A percentile compares a stretch with the other conserved stretches of the same genome.
phyloP scores from a whole-genome alignment of 2,113 vertebrate genomes.

The Zingel zingel region DNA sequence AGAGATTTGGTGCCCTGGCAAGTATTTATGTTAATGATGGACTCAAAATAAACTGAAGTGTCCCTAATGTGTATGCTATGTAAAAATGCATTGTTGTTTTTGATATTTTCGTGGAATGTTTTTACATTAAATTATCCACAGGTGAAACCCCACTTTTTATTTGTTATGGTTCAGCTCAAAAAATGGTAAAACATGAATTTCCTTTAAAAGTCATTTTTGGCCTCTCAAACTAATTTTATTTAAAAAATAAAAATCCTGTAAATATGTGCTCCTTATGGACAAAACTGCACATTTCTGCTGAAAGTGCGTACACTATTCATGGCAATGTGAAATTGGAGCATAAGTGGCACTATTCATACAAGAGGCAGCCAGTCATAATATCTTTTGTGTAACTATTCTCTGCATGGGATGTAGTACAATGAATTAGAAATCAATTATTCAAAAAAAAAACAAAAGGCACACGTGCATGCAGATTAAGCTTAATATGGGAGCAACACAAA shows the following conservation, averaged over 20 bases:
- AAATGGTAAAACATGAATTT: neutral
- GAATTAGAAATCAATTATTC: neutral
- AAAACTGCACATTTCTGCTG: conserved; percentile 2
- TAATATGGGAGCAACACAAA: neutral
- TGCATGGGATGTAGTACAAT: no score
- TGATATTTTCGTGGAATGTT: no score
- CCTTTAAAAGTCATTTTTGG: neutral
- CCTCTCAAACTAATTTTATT: neutral
- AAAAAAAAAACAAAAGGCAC: neutral
- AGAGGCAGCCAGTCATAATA: neutral
- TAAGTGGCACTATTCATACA: neutral
- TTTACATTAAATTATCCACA: no score
- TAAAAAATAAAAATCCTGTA: neutral
- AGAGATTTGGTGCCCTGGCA: neutral
- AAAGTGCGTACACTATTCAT: neutral
- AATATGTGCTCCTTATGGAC: conserved; percentile 9
- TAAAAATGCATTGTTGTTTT: no score
- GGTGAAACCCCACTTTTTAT: no score
- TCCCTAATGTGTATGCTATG: neutral
- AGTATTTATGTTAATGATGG: no score
- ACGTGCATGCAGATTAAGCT: neutral
- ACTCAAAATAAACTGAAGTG: no score
- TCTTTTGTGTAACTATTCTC: neutral
- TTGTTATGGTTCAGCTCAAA: neutral
- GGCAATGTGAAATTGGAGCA: neutral